Percentiles rank a stretch among this genome's conserved stretches.
Conservation (phyloP, 2,888 invertebrate genomes). For the Drosophila subquinaria region DNA sequence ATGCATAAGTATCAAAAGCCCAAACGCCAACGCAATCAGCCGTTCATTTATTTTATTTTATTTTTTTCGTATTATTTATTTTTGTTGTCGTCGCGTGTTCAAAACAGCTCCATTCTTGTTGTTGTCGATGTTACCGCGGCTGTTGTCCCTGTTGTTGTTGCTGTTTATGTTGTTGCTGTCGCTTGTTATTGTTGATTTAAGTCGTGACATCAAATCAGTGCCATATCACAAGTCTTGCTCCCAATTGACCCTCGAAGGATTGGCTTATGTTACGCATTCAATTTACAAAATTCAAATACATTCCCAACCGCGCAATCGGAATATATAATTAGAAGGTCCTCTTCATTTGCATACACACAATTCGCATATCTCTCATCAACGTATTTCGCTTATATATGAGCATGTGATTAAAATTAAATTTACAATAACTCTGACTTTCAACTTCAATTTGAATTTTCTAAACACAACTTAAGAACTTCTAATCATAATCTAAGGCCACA, state of each 20-base stretch:
- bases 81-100: constrained; percentile 68
- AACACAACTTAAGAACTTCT: background rate
- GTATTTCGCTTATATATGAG: constrained; percentile 16
- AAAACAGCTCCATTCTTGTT: constrained; percentile 34
- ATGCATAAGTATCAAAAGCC: constrained; percentile 46
- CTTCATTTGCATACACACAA: constrained; percentile 40
- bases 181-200: constrained; percentile 66
- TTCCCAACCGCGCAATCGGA: constrained; percentile 51
- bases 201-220: constrained; percentile 70
- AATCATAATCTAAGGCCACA: background rate
- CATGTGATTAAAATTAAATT: constrained; percentile 19
- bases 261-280: constrained; percentile 54
- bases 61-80: constrained; percentile 52
- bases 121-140: constrained; percentile 21
- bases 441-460: constrained; percentile 1
- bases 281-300: constrained; percentile 68
- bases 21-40: constrained; percentile 67
- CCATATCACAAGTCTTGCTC: constrained; percentile 41
- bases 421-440: constrained; percentile 1
- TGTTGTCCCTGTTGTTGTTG: constrained; percentile 20
- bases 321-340: constrained; percentile 69
- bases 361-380: constrained; percentile 23
- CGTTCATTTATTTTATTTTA: constrained; percentile 51
- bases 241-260: constrained; percentile 23
- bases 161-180: too few relatives aligned